Conservation (phyloP, 2,888 invertebrate species). For the Gasteruption jaculator region DNA sequence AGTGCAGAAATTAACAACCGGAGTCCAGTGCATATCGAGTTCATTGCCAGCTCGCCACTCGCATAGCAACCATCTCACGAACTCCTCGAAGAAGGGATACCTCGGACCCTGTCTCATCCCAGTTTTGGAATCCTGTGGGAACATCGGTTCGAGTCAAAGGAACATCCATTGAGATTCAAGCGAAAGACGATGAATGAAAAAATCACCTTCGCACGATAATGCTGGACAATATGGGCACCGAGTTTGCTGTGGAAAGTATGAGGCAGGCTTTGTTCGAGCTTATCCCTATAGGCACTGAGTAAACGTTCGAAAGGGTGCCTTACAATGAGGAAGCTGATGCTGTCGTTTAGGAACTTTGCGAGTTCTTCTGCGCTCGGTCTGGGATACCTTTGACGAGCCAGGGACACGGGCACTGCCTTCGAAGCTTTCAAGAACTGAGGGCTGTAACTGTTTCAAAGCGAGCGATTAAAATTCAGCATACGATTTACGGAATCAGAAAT, state of each 20-base stretch:
- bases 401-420: constrained; percentile 70
- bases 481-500: too few species aligned
- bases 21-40: constrained; percentile 87
- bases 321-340: constrained; percentile 76
- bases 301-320: constrained; percentile 77
- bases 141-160: not conserved
- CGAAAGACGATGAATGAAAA: not conserved
- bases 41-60: constrained; percentile 61
- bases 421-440: constrained; percentile 73
- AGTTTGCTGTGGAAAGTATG: constrained; percentile 78
- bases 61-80: constrained; percentile 73
- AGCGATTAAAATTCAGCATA: constrained; percentile 7
- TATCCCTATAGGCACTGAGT: constrained; percentile 79
- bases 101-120: constrained; percentile 52
- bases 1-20: constrained; percentile 77
- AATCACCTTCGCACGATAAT: constrained; percentile 63
- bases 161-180: not conserved
- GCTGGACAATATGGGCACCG: constrained; percentile 72
- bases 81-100: constrained; percentile 78
- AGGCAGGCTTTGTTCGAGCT: constrained; percentile 77
- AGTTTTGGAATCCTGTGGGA: constrained; percentile 39
- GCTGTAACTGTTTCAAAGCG: constrained; percentile 59
- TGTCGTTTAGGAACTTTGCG: constrained; percentile 69
- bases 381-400: constrained; percentile 77
- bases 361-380: constrained; percentile 70